Percentiles rank a stretch among this genome's conserved stretches.
Conservation (phyloP, 2,888 invertebrate genomes). For the Eutolmus rufibarbis region DNA sequence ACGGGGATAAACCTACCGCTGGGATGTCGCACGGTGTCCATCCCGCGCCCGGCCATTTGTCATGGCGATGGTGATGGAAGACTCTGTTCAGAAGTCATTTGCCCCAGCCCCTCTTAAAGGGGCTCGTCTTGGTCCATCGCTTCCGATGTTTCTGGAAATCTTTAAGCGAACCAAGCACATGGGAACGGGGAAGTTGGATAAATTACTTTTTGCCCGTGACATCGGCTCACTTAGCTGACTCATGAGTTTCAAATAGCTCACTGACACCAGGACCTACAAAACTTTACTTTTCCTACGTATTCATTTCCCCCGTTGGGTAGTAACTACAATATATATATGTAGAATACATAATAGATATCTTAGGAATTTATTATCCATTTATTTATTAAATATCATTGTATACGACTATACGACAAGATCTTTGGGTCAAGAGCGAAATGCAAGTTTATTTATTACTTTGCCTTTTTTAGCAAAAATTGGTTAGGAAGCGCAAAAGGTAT, state of each 20-base stretch:
- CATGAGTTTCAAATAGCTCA: not conserved
- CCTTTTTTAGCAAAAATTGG: no score
- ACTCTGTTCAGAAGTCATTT: constrained; percentile 27
- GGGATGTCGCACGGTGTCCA: constrained; percentile 17
- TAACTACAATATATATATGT: no score
- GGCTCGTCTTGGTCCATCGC: not conserved
- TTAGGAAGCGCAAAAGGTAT: no score
- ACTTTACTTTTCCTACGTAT: not conserved
- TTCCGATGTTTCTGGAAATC: not conserved
- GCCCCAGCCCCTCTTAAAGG: not conserved
- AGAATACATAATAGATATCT: no score
- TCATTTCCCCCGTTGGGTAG: not conserved
- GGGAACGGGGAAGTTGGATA: not conserved
- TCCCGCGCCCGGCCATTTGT: not conserved
- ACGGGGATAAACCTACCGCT: not conserved
- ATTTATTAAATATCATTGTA: no score
- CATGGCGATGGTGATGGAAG: constrained; percentile 18
- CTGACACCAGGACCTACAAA: not conserved
- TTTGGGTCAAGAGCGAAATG: no score
- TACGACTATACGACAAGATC: no score
- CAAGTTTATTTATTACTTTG: no score
- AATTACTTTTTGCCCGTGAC: not conserved
- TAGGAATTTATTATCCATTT: no score
- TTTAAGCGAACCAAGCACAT: not conserved
- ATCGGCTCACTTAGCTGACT: not conserved